These are phyloP conservation scores for Atrichornis clamosus DNA, from an alignment of 2,113 vertebrate genomes.

Conservation along the genomic window DNA sequence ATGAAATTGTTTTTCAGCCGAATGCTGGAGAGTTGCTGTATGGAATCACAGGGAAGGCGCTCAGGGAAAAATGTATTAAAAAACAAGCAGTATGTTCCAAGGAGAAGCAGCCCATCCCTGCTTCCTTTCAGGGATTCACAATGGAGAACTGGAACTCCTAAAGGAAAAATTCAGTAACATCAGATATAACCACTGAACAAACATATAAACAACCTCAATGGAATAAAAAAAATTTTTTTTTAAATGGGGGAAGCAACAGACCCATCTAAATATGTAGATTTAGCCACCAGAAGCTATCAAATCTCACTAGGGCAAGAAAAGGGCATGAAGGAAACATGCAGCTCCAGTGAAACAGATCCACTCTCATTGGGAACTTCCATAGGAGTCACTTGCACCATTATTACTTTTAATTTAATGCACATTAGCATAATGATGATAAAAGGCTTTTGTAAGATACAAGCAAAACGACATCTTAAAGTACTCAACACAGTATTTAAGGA, in stretches of 20 bases:
- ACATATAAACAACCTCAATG: background rate
- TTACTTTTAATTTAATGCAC: background rate
- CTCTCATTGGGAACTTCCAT: background rate
- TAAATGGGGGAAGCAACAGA: accelerated
- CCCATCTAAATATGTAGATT: background rate
- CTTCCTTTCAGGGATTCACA: background rate
- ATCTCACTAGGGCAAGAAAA: background rate
- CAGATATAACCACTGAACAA: background rate
- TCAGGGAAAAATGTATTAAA: slow-evolving; percentile 23
- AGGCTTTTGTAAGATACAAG: background rate
- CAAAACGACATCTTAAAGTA: background rate
- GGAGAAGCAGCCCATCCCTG: background rate
- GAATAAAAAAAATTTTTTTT: background rate
- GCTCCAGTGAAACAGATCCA: background rate
- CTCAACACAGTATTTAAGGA: background rate
- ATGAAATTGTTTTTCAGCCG: slow-evolving; percentile 1
- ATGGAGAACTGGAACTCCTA: background rate
- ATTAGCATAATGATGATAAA: background rate
- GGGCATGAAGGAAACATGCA: accelerated
- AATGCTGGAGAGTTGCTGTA: background rate
- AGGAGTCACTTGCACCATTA: background rate
- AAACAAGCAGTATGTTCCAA: background rate
- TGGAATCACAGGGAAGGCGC: background rate
- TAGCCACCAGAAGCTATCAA: background rate
- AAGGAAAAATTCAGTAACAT: slow-evolving; percentile 13